Percentiles rank a stretch among this genome's conserved stretches.
Evolutionary conservation across 2,797 vertebrate species (phyloP).

Genomic region (Propithecus deckenii): DNA sequence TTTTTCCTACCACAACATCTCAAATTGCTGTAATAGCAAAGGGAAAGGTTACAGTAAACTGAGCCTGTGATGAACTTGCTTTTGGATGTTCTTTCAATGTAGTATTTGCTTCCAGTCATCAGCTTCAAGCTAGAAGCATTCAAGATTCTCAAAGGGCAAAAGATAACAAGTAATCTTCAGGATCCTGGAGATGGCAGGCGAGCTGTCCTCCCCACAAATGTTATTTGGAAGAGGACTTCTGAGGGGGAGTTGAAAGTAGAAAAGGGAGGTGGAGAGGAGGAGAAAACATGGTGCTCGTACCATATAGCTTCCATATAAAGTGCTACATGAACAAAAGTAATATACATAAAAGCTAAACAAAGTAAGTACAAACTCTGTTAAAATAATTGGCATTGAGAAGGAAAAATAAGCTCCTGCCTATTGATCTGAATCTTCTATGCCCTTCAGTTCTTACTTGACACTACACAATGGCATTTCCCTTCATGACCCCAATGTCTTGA

Average conservation of each 20-base stretch:
- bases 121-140: conserved; percentile 37
- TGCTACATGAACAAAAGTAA: background rate
- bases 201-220: background rate
- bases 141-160: conserved; percentile 10
- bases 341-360: conserved; percentile 38
- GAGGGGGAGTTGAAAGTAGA: background rate
- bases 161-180: conserved; percentile 24
- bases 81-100: background rate
- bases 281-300: background rate
- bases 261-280: background rate
- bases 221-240: background rate
- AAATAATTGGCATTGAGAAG: conserved; percentile 11
- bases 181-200: background rate
- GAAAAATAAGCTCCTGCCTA: conserved; percentile 39
- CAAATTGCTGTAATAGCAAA: background rate
- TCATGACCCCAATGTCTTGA: conserved; percentile 50
- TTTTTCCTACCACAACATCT: conserved; percentile 6
- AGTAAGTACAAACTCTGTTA: background rate
- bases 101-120: conserved; percentile 15
- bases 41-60: background rate
- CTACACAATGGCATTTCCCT: background rate
- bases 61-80: background rate
- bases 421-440: conserved; percentile 42
- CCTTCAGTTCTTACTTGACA: conserved; percentile 22
- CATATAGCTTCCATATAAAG: background rate